phyloP scores from a whole-genome alignment of 2,797 vertebrate genomes.

The Chiroxiphia lanceolata region DNA sequence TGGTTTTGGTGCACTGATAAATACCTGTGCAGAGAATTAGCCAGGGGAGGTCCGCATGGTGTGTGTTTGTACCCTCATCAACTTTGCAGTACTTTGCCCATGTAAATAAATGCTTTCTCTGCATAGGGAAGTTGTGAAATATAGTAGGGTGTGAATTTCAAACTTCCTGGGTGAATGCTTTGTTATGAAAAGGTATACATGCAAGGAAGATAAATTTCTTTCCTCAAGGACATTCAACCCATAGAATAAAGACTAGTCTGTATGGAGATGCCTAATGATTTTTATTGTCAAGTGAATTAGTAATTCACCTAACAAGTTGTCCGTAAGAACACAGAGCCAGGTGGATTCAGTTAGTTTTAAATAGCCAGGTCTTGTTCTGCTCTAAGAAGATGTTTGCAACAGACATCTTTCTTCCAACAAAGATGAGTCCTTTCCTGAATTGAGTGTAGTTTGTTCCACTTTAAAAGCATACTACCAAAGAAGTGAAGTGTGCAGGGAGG shows the following conservation, averaged over 20 bases:
- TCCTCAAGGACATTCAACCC: neutral
- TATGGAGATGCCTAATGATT: neutral
- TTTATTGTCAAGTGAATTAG: neutral
- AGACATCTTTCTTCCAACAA: neutral
- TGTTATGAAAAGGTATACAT: neutral
- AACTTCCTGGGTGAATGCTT: constrained; percentile 27
- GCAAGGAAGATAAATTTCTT: neutral
- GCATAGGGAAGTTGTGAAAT: neutral
- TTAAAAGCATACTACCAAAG: neutral
- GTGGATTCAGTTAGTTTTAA: neutral
- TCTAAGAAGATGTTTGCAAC: neutral
- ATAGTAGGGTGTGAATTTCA: neutral
- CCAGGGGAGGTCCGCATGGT: neutral
- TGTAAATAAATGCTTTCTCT: neutral
- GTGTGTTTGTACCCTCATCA: neutral
- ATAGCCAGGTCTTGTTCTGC: neutral
- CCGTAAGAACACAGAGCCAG: neutral
- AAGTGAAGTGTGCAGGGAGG: neutral
- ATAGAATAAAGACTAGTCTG: neutral
- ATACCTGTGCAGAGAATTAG: neutral
- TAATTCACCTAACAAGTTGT: neutral
- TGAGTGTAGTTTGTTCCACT: neutral
- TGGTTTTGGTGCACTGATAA: neutral
- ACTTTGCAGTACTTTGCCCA: neutral
- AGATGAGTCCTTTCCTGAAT: neutral